Evolutionary conservation across 2,113 vertebrate genomes (phyloP).

Genomic region (Haliaeetus leucogaster): DNA sequence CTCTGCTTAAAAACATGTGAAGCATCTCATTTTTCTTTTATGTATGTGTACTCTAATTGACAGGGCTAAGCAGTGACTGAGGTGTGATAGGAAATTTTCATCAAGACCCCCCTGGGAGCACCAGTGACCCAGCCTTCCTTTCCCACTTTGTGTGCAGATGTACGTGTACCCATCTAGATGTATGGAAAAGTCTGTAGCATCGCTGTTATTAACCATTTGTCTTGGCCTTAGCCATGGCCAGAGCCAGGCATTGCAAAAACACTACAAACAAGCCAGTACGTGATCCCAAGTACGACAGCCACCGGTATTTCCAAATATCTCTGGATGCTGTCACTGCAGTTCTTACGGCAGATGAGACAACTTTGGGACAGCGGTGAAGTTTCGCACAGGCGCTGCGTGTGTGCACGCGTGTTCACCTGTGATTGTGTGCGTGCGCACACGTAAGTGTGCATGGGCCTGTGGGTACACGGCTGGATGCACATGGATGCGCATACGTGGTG

Average conservation of each 20-base stretch:
- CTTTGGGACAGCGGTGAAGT: too few relatives aligned
- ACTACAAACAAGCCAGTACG: fast-evolving
- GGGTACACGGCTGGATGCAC: fast-evolving
- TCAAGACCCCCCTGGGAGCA: not conserved
- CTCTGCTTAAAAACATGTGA: not conserved
- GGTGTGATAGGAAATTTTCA: not conserved
- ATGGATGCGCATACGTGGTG: fast-evolving
- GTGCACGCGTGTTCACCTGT: fast-evolving
- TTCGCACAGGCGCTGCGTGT: not conserved
- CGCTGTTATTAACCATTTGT: not conserved
- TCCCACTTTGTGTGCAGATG: not conserved
- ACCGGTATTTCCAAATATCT: too few relatives aligned
- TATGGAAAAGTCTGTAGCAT: fast-evolving
- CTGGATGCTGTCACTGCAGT: not conserved
- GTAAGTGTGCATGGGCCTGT: fast-evolving
- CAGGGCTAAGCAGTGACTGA: not conserved
- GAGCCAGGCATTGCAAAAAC: not conserved
- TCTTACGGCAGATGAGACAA: fast-evolving
- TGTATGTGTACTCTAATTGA: fast-evolving
- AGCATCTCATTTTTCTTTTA: not conserved
- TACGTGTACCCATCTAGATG: fast-evolving
- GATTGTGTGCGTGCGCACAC: fast-evolving
- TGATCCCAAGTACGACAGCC: too few relatives aligned
- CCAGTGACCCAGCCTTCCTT: fast-evolving
- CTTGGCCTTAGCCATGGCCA: not conserved